Conservation (phyloP, 2,113 vertebrate genomes). For the Halcyon senegalensis region DNA sequence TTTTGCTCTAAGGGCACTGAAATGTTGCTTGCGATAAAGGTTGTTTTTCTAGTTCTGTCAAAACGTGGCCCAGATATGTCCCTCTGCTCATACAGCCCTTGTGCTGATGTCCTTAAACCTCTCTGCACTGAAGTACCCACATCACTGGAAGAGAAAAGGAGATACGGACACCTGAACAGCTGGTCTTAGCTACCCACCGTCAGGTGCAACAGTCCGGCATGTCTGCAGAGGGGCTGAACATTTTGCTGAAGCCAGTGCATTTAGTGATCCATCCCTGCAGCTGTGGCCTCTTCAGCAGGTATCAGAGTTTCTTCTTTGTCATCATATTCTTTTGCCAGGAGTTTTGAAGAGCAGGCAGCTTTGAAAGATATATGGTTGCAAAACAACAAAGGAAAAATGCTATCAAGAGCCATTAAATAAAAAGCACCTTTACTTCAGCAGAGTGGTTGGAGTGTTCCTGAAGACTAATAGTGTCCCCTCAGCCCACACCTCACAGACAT, state of each 20-base stretch:
- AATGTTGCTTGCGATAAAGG: background rate
- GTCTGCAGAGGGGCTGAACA: background rate
- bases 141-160: background rate
- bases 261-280: background rate
- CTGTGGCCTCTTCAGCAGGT: background rate
- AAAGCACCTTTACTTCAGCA: background rate
- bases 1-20: background rate
- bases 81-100: background rate
- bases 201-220: fast-evolving
- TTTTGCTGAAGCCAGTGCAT: background rate
- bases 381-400: background rate
- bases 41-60: background rate
- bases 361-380: background rate
- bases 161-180: background rate
- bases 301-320: background rate
- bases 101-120: background rate
- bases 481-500: background rate
- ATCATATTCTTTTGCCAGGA: background rate
- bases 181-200: background rate
- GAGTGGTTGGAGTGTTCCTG: background rate
- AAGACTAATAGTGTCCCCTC: background rate
- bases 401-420: background rate
- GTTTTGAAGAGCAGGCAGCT: background rate
- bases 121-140: background rate
- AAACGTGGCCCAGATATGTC: background rate